These are phyloP conservation scores for Hippocampus zosterae DNA, from an alignment of 2,113 vertebrate genomes.

Conservation along the genomic window DNA sequence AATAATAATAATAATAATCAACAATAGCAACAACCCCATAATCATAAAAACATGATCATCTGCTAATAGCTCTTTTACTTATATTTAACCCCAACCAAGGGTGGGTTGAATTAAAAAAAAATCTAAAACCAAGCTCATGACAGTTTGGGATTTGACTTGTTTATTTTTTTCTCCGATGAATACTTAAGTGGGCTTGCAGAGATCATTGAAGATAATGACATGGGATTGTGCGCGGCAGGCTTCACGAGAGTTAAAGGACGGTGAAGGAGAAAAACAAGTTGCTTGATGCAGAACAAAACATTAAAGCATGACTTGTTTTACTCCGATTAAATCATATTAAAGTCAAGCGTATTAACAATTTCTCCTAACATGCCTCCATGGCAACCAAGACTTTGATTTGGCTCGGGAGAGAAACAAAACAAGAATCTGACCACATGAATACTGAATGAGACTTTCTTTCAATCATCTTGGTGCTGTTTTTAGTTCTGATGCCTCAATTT, in stretches of 20 bases:
- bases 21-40: not conserved
- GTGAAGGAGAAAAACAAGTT: slow-evolving; percentile 1
- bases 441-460: slow-evolving; percentile 35
- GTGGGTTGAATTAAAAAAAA: too few species aligned
- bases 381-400: slow-evolving; percentile 5
- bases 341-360: not conserved
- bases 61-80: not conserved
- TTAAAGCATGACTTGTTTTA: not conserved
- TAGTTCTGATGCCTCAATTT: slow-evolving; percentile 31
- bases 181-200: not conserved
- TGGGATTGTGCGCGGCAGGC: not conserved
- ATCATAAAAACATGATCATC: not conserved
- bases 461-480: slow-evolving; percentile 45
- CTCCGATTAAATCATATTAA: slow-evolving; percentile 4
- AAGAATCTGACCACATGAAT: slow-evolving; percentile 24
- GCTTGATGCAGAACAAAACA: not conserved
- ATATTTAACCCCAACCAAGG: not conserved
- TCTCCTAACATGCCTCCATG: not conserved
- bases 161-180: not conserved
- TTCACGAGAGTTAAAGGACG: not conserved
- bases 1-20: too few species aligned
- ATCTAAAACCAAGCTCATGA: not conserved
- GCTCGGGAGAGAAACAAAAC: slow-evolving; percentile 24
- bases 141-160: not conserved
- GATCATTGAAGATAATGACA: slow-evolving; percentile 5